phyloP scores from a whole-genome alignment of 2,113 vertebrate species.

The Symphodus melops region DNA sequence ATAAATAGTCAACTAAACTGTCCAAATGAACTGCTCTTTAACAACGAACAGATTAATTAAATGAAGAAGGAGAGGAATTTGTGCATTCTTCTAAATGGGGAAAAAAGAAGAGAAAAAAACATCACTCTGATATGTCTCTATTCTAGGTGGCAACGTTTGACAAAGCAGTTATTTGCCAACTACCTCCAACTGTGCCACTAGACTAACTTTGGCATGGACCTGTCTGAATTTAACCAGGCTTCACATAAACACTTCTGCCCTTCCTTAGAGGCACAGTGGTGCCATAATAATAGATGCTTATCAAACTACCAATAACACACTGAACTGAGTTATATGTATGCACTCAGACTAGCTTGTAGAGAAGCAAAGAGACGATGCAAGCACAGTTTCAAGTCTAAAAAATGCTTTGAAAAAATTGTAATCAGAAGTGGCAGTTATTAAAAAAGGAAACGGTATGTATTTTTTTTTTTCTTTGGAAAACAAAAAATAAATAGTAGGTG shows the following conservation, averaged over 20 bases:
- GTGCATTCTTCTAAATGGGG: constrained; percentile 35
- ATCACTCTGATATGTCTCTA: constrained; percentile 37
- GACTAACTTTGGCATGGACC: constrained; percentile 44
- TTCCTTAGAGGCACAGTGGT: not conserved
- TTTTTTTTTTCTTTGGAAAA: no score
- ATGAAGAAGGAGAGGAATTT: not conserved
- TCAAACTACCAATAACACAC: no score
- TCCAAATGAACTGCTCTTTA: constrained; percentile 19
- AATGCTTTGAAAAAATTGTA: no score
- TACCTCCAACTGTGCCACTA: constrained; percentile 68
- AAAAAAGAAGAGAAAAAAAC: not conserved
- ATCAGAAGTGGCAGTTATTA: no score
- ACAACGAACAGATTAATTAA: no score
- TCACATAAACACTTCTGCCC: constrained; percentile 9
- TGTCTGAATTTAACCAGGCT: constrained; percentile 50
- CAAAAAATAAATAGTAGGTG: no score
- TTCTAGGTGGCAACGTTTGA: constrained; percentile 73
- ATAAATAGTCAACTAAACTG: constrained; percentile 41
- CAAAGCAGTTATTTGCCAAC: constrained; percentile 53
- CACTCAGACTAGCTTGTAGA: not conserved
- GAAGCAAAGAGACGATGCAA: no score
- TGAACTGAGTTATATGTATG: not conserved
- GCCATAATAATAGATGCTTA: not conserved
- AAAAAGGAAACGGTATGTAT: no score
- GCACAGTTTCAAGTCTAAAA: no score